Evolutionary conservation across 1,140 invertebrate genomes (phyloP).

Genomic region (Helicoverpa armigera): DNA sequence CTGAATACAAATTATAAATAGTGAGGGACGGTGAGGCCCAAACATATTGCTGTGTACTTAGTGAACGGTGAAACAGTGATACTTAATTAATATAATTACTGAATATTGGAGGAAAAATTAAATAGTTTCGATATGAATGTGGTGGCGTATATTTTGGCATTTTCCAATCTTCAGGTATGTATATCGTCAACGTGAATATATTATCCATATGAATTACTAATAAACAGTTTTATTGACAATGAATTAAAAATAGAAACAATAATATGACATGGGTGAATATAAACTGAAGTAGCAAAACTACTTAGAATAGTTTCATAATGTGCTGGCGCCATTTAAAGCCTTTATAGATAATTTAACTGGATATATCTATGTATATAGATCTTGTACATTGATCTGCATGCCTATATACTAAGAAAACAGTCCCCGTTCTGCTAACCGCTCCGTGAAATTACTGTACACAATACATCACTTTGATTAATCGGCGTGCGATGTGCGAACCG

Average conservation of each 20-base stretch:
- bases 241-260: too few species aligned
- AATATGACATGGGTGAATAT: too few species aligned
- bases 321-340: too few species aligned
- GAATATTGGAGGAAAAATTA: neutral
- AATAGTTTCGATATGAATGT: constrained; percentile 51
- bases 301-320: too few species aligned
- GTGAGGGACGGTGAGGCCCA: constrained; percentile 32
- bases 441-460: constrained; percentile 9
- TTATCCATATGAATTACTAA: neutral
- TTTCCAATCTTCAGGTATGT: constrained; percentile 57
- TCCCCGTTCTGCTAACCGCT: neutral
- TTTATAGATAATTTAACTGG: too few species aligned
- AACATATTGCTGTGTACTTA: neutral
- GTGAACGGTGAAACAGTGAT: constrained; percentile 9
- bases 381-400: neutral
- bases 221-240: too few species aligned
- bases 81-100: neutral
- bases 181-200: neutral
- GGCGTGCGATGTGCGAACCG: constrained; percentile 33
- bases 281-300: too few species aligned
- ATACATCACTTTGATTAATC: constrained; percentile 31
- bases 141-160: constrained; percentile 52
- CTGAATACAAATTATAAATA: constrained; percentile 66
- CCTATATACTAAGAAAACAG: neutral
- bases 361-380: too few species aligned